These are phyloP conservation scores for Leptestheria dahalacensis DNA, from an alignment of 1,140 invertebrate species.

Conservation along the genomic window DNA sequence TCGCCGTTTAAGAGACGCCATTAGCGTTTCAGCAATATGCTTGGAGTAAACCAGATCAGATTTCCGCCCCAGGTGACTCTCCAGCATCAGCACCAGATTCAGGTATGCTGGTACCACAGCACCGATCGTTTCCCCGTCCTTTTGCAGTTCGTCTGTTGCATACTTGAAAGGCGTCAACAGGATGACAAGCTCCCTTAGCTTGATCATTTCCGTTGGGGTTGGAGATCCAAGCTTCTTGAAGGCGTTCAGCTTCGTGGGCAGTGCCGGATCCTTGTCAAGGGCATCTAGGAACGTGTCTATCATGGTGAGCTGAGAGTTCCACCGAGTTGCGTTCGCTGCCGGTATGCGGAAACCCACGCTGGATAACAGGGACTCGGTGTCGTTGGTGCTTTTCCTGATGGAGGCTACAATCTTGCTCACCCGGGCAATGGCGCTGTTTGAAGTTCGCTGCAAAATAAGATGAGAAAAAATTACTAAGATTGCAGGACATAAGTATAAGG, in stretches of 20 bases:
- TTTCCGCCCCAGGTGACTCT: background rate
- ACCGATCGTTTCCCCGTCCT: background rate
- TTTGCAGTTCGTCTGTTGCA: slow-evolving; percentile 8
- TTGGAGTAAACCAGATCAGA: background rate
- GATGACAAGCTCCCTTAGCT: slow-evolving; percentile 2
- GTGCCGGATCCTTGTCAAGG: slow-evolving; percentile 1
- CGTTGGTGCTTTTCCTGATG: background rate
- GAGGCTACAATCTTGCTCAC: slow-evolving; percentile 3
- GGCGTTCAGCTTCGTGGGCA: background rate
- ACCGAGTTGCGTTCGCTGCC: background rate
- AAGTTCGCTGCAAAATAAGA: background rate
- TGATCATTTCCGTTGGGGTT: slow-evolving; percentile 3
- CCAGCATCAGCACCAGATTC: background rate
- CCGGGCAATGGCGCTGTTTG: background rate
- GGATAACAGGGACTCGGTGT: background rate
- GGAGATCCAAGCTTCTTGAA: slow-evolving; percentile 3
- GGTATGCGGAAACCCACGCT: slow-evolving; percentile 12
- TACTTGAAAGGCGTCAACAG: background rate
- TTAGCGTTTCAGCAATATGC: background rate
- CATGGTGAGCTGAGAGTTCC: slow-evolving; percentile 10
- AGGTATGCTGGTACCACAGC: background rate
- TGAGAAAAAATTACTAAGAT: slow-evolving; percentile 2
- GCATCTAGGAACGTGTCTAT: background rate
- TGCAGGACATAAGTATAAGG: background rate
- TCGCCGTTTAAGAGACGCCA: background rate